Conservation (phyloP, 2,113 vertebrate genomes). For the Leucopsar rothschildi region DNA sequence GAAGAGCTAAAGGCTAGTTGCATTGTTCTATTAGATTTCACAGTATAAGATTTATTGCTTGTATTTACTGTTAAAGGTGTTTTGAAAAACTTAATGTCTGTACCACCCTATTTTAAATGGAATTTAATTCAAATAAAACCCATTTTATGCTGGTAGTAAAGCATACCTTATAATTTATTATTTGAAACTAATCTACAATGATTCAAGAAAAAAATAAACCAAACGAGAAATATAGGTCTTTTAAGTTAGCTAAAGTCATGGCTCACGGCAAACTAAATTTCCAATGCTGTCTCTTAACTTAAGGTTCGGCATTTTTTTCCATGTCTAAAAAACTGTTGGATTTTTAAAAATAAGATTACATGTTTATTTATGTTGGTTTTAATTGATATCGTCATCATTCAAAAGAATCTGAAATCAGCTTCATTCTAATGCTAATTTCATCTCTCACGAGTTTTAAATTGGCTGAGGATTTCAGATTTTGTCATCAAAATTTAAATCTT, state of each 20-base stretch:
- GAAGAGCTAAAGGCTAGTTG: neutral
- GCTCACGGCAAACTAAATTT: neutral
- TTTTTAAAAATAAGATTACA: neutral
- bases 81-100: neutral
- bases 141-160: neutral
- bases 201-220: neutral
- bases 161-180: neutral
- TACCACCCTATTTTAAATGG: neutral
- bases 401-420: neutral
- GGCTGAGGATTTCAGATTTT: neutral
- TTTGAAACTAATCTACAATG: neutral
- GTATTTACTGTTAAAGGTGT: neutral
- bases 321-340: fast-evolving
- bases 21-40: neutral
- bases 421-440: neutral
- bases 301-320: neutral
- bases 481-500: neutral
- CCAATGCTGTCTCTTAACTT: neutral
- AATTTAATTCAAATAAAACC: neutral
- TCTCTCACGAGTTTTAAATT: neutral
- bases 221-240: neutral
- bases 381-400: neutral
- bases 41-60: neutral
- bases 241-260: neutral
- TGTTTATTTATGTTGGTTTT: neutral